Evolutionary conservation across 2,797 vertebrate species (phyloP).

Genomic region (Ispidina picta): DNA sequence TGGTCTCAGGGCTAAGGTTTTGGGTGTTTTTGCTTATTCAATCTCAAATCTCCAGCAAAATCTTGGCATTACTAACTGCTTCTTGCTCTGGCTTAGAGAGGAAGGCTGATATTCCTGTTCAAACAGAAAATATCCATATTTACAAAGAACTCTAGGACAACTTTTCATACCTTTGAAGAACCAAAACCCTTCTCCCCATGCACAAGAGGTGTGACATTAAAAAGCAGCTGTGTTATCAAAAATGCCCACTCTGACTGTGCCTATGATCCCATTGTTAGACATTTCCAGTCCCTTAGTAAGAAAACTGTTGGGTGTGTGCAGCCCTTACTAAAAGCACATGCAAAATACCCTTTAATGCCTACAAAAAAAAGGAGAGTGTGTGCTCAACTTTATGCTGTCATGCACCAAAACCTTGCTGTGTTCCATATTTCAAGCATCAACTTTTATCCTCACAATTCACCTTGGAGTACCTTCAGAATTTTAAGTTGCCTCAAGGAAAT

Average conservation of each 20-base stretch:
- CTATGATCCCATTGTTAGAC: not conserved
- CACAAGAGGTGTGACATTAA: not conserved
- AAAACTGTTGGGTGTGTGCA: not conserved
- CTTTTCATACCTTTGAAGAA: not conserved
- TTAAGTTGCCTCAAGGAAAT: constrained; percentile 55
- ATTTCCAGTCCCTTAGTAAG: not conserved
- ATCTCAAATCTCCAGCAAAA: not conserved
- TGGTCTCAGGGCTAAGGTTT: not conserved
- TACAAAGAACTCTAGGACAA: not conserved
- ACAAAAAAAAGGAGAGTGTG: not conserved
- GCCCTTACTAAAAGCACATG: not conserved
- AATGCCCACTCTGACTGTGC: not conserved
- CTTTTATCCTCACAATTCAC: constrained; percentile 32
- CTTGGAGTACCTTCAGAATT: constrained; percentile 38
- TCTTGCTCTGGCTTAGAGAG: not conserved
- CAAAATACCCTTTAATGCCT: not conserved
- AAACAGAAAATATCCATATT: not conserved
- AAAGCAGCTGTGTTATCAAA: not conserved
- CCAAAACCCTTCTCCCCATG: not conserved
- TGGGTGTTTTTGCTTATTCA: not conserved
- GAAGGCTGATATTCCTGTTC: not conserved
- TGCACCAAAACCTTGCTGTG: not conserved
- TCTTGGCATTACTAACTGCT: not conserved
- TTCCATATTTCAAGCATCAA: not conserved
- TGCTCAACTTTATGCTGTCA: not conserved